These are phyloP conservation scores for Polietes domitor DNA, from an alignment of 2,888 invertebrate species.

Conservation along the genomic window DNA sequence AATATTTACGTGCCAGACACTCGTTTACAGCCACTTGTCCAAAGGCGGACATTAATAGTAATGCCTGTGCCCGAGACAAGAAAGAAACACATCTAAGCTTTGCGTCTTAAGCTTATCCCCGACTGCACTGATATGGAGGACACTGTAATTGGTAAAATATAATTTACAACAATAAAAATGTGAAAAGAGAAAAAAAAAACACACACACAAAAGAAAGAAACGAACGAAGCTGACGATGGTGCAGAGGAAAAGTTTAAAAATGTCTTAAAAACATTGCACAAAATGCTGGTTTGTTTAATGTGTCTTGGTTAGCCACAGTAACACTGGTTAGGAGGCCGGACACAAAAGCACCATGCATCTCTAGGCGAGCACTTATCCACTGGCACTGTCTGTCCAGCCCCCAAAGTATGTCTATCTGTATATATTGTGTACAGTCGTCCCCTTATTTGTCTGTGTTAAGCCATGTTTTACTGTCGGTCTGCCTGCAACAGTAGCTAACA, in stretches of 20 bases:
- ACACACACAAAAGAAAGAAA: slow-evolving; percentile 28
- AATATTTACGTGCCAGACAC: not conserved
- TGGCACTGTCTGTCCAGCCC: slow-evolving; percentile 3
- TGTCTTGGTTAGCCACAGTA: not conserved
- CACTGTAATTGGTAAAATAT: slow-evolving; percentile 55
- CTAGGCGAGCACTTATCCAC: not conserved
- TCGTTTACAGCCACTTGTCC: not conserved
- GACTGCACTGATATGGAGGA: slow-evolving; percentile 51
- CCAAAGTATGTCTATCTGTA: not conserved
- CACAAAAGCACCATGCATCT: not conserved
- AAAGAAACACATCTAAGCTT: slow-evolving; percentile 12
- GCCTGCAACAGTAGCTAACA: slow-evolving; percentile 26
- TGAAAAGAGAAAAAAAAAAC: not conserved
- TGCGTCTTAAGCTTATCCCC: slow-evolving; percentile 30
- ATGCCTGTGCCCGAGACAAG: not conserved
- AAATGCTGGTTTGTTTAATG: slow-evolving; percentile 38
- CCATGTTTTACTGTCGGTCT: slow-evolving; percentile 30
- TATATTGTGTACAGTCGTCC: not conserved
- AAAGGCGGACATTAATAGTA: slow-evolving; percentile 28
- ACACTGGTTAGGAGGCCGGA: not conserved
- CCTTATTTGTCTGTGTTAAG: slow-evolving; percentile 8
- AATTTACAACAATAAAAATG: slow-evolving; percentile 33
- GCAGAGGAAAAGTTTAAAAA: not conserved
- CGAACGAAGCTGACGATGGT: not conserved
- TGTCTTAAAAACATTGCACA: slow-evolving; percentile 37